These are phyloP conservation scores for Papilio aristodemus DNA, from an alignment of 1,140 invertebrate species.

Conservation along the genomic window DNA sequence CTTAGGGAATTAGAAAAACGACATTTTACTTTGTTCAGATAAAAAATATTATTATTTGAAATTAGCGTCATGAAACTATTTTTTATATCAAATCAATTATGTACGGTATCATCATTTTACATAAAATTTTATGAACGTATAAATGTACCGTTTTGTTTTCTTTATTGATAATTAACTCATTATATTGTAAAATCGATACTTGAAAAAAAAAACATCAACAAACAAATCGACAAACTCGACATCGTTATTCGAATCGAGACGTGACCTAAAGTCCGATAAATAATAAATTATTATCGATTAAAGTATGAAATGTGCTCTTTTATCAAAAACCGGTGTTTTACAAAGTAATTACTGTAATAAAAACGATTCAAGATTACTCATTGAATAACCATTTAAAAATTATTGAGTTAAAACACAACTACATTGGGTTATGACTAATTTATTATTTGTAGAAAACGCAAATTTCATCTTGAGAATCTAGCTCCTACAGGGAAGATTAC, in stretches of 20 bases:
- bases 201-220: constrained; percentile 21
- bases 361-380: constrained; percentile 38
- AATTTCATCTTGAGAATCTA: too few species aligned
- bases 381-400: constrained; percentile 25
- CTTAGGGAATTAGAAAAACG: constrained; percentile 6
- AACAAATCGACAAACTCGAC: constrained; percentile 23
- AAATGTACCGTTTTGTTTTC: constrained; percentile 31
- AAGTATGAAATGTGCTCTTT: constrained; percentile 31
- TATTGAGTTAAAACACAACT: constrained; percentile 28
- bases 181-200: constrained; percentile 23
- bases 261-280: constrained; percentile 22
- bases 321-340: constrained; percentile 40
- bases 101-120: background rate
- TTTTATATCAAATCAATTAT: constrained; percentile 13
- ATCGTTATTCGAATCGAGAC: constrained; percentile 19
- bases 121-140: background rate
- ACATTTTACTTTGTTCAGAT: constrained; percentile 23
- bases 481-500: too few species aligned
- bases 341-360: constrained; percentile 42
- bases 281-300: constrained; percentile 37
- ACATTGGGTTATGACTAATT: background rate
- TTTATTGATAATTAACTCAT: background rate
- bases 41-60: constrained; percentile 22
- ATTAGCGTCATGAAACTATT: constrained; percentile 2
- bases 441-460: background rate